Percentiles rank a stretch among this genome's conserved stretches.
Conservation (phyloP, 2,888 invertebrate species). For the Nycteola revayana region DNA sequence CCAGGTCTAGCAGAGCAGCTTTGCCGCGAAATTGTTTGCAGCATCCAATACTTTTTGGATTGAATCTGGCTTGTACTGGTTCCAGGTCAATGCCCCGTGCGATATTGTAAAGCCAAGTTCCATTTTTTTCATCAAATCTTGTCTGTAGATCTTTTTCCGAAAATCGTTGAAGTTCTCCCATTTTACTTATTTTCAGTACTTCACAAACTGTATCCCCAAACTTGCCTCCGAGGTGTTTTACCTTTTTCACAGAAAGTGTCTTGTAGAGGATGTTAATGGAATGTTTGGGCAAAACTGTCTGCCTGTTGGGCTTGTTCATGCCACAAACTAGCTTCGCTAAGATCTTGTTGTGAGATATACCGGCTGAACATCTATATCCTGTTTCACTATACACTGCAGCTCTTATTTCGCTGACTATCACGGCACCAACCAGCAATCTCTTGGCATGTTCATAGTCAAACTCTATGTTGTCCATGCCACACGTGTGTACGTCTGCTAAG, state of each 20-base stretch:
- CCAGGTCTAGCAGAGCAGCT: conserved; percentile 85
- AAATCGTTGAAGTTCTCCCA: conserved; percentile 90
- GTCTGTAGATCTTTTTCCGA: conserved; percentile 86
- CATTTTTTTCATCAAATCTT: conserved; percentile 92
- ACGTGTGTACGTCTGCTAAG: conserved; percentile 73
- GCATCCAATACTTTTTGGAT: conserved; percentile 97
- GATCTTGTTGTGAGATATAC: conserved; percentile 98
- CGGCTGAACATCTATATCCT: conserved; percentile 97
- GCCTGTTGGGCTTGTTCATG: conserved; percentile 94
- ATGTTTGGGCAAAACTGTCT: conserved; percentile 92
- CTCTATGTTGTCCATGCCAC: conserved; percentile 72
- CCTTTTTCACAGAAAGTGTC: conserved; percentile 90
- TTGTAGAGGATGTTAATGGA: conserved; percentile 85
- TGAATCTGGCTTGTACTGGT: conserved; percentile 90
- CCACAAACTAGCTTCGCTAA: conserved; percentile 97
- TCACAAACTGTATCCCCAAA: conserved; percentile 92
- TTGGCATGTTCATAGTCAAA: conserved; percentile 84
- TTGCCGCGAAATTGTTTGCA: conserved; percentile 96
- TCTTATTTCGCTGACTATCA: conserved; percentile 93
- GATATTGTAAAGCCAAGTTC: conserved; percentile 92
- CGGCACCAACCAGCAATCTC: conserved; percentile 89
- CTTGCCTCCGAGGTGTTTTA: conserved; percentile 96
- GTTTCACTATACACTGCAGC: conserved; percentile 91
- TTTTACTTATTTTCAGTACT: conserved; percentile 85
- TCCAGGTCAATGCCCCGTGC: conserved; percentile 94